Base-by-base conservation (phyloP, 1,140 invertebrate species). In the Eufriesea mexicana region DNA sequence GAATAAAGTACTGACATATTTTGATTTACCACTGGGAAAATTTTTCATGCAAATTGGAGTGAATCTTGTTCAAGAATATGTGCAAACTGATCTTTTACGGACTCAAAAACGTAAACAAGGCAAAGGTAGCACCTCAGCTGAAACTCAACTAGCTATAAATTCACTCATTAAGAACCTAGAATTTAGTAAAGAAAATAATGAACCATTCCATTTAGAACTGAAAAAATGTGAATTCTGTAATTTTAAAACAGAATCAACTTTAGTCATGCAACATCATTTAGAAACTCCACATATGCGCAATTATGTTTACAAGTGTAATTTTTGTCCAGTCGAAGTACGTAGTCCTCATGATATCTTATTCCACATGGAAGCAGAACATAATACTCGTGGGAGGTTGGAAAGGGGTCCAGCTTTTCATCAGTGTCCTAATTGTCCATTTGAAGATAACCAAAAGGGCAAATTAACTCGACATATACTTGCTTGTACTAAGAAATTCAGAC, bases 381-480 rank as follows among this genome's bases (percentile, higher is more conserved):
- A 97, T 86, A 96, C 97, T 18, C 95, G 96, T 77, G 97, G 97
- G 18, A 96, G 97, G 83, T 93, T 99, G 59, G 98, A 98, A 88
- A 95, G 97, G 77, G 97, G 98, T 14, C 96, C 97, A 54, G 96
- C 97, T 0, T 97, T 97, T 91, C 98, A 98, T 94, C 98, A 99
- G 89, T 99, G 98, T 93, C 96, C 97, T 0, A 97, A 98, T 90
- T 99, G 98, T 95, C 97, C 98, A 2, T 99, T 98, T 91, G 98
- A 99, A 92, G 98, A 98, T 89, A 98, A 98, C 91, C 97, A 98
- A 78, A 99, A 99, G 93, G 97, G 97, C n/a, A 98, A 99, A 94
- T 94, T 99, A 72, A 98, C 97, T 0, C 95, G 98, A 25, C 98
- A 99, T 95, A 95, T 97, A 82, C 95, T 97, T n/a, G 96, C 98